phyloP scores from a whole-genome alignment of 1,140 invertebrate species.

The Rhagoletis zephyria region DNA sequence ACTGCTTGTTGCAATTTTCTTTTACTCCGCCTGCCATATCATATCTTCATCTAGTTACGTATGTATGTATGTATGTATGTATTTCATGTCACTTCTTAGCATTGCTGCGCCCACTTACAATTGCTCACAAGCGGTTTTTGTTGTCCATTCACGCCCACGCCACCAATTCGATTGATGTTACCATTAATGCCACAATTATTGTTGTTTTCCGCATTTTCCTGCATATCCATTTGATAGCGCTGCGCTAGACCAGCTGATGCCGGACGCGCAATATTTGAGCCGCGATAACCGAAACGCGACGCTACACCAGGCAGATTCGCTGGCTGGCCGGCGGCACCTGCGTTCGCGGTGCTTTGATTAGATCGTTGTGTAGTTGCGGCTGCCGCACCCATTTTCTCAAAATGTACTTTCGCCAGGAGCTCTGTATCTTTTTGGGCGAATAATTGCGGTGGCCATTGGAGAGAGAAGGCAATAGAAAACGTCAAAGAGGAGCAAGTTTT shows the following conservation, averaged over 20 bases:
- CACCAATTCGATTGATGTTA: conserved; percentile 52
- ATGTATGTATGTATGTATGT: too few species aligned
- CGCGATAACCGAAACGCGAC: conserved; percentile 70
- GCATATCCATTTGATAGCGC: conserved; percentile 58
- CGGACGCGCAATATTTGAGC: conserved; percentile 65
- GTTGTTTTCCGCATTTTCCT: conserved; percentile 60
- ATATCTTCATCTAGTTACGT: too few species aligned
- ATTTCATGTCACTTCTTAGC: not conserved
- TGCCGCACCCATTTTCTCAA: conserved; percentile 70
- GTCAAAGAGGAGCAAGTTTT: conserved; percentile 42
- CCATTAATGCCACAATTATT: conserved; percentile 52
- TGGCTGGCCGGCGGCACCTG: not conserved
- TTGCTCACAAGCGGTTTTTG: conserved; percentile 64
- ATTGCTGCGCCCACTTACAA: conserved; percentile 62
- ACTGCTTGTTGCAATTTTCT: too few species aligned
- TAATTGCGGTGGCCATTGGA: not conserved
- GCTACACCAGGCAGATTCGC: conserved; percentile 59
- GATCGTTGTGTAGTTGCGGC: conserved; percentile 52
- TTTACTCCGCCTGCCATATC: too few species aligned
- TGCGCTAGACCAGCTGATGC: conserved; percentile 61
- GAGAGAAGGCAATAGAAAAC: not conserved
- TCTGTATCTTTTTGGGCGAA: conserved; percentile 12
- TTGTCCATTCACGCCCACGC: conserved; percentile 29
- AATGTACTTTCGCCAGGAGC: conserved; percentile 61
- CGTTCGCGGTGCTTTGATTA: conserved; percentile 19